Base-by-base conservation (phyloP, 2,888 invertebrate species). In the Dolomedes plantarius region DNA sequence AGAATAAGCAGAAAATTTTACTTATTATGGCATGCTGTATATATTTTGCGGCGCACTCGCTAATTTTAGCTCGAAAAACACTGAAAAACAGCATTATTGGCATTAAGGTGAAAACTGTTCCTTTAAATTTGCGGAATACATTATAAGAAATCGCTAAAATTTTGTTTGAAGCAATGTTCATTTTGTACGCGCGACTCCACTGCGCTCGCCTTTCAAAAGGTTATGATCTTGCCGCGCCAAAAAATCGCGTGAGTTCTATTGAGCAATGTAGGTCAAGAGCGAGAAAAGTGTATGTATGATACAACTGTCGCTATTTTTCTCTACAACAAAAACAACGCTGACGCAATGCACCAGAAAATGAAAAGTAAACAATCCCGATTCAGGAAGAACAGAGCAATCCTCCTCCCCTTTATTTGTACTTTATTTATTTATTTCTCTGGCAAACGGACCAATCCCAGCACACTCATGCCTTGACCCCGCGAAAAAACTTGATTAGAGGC, bases 331-430 rank as follows among this genome's bases (percentile, higher is more conserved):
- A 65, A 67, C 27, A 39, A 27, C 13, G 9, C 11, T 75, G 76
- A 67, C 76, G 76, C 76, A 76, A 76, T 76, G 76, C 76, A 67
- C 76, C 67, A 67, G 67, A 23, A 67, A 46, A 19, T 75, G 64
- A 67, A 76, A 74, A 62, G 32, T 32, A 73, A 73, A 73, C 71
- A 46, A 46, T 72, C 31, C 19, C n/a, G 23, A 50, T 19, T n/a
- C 29, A 6, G 16, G 46, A 2, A 16, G 2, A 13, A 46, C 2
- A 46, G 46, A 46, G 11, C 16, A 46, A 6, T 16, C 7, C 46
- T 46, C 46, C 16, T 46, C 46, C 16, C 9, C 13, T 46, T 46
- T 7, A 46, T 46, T 46, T 2, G 46, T 46, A 46, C 11, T 13
- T 11, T 46, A 31, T 31, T 9, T 29, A 28, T 64, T 9, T 28